These are phyloP conservation scores for Labeo catla DNA, from an alignment of 2,113 vertebrate species.

Conservation along the genomic window DNA sequence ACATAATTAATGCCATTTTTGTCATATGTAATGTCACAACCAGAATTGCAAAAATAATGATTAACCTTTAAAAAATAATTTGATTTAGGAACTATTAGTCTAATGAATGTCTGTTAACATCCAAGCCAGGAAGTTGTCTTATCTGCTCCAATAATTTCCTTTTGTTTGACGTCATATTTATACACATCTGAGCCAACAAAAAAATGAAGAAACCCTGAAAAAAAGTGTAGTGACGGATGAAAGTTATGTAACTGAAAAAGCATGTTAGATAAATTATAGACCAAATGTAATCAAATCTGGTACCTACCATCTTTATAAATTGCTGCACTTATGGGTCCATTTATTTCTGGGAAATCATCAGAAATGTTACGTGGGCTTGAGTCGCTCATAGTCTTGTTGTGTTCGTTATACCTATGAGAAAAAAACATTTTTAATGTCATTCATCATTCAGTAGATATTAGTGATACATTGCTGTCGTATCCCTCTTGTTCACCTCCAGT, in stretches of 20 bases:
- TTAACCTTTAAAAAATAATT: background rate
- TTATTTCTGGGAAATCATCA: conserved; percentile 75
- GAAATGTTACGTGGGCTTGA: conserved; percentile 73
- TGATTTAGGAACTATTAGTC: background rate
- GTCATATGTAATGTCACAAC: background rate
- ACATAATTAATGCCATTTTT: background rate
- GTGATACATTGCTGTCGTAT: background rate
- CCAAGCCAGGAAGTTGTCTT: conserved; percentile 77
- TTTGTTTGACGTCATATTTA: conserved; percentile 69
- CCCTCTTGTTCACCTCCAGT: conserved; percentile 73
- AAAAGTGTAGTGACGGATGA: background rate
- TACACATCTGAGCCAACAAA: conserved; percentile 73
- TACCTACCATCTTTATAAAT: conserved; percentile 71
- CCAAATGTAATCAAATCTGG: background rate
- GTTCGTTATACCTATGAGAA: conserved; percentile 74
- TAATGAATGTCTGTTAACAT: conserved; percentile 62
- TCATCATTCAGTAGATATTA: background rate
- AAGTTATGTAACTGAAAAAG: background rate
- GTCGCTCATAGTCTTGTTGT: conserved; percentile 70
- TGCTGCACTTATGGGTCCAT: conserved; percentile 71
- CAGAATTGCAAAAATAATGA: background rate
- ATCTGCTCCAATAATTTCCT: conserved; percentile 65
- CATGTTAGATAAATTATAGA: background rate
- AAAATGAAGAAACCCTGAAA: conserved; percentile 75
- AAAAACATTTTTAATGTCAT: background rate